A percentile compares a stretch with the other conserved stretches of the same genome.
Conservation (phyloP, 2,113 vertebrate species). For the Callipepla squamata region DNA sequence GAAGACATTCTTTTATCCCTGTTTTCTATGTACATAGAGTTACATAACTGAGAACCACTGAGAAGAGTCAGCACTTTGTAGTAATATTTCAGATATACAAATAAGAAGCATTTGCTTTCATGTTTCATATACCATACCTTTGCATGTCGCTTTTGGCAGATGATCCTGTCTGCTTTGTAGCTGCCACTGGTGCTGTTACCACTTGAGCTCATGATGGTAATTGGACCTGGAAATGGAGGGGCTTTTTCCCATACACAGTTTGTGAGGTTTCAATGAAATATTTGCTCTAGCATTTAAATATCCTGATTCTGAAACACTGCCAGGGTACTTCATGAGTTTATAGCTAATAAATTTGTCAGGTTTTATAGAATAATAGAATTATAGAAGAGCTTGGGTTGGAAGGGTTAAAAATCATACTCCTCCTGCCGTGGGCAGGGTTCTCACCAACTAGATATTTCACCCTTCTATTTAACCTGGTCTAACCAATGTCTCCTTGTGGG, state of each 20-base stretch:
- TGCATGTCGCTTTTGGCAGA: conserved; percentile 53
- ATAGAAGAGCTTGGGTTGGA: not conserved
- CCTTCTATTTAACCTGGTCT: not conserved
- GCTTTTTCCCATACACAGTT: not conserved
- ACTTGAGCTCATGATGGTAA: not conserved
- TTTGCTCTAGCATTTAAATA: not conserved
- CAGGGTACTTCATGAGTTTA: not conserved
- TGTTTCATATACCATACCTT: conserved; percentile 30
- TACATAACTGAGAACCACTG: not conserved
- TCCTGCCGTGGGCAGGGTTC: not conserved
- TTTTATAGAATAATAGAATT: not conserved
- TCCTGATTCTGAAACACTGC: conserved; percentile 22
- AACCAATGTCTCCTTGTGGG: not conserved
- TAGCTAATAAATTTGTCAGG: not conserved
- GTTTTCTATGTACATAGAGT: conserved; percentile 9
- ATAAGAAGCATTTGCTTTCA: conserved; percentile 53
- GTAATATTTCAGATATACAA: conserved; percentile 56
- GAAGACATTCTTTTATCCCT: conserved; percentile 18
- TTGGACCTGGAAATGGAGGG: not conserved
- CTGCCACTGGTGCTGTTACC: not conserved
- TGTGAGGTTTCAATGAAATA: not conserved
- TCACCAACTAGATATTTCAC: not conserved
- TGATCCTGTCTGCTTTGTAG: conserved; percentile 1
- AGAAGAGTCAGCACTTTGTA: conserved; percentile 51
- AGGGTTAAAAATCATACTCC: not conserved